Evolutionary conservation across 2,797 vertebrate species (phyloP), one percentile per base, ranked within the genome.

Genomic region (Diplodus sargus): DNA sequence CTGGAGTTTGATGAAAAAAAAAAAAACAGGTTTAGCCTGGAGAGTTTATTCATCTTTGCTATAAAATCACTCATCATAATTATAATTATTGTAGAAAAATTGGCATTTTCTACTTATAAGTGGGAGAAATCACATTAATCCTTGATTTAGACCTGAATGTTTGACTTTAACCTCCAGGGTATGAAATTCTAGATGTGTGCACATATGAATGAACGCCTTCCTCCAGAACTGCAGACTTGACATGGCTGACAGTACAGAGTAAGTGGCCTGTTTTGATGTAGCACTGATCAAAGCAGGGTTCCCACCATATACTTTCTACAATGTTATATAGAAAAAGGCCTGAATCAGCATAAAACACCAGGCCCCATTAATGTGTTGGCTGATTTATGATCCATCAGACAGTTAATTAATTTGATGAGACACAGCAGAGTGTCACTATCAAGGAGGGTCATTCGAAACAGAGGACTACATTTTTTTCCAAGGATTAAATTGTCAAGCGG

Each of bases 351-450:
- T 86, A 91, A 93, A 92, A 87, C 84, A 81, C 73, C 25, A 83
- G 61, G 74, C 70, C 76, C 85, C 82, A 88, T 89, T 91, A 92
- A 91, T 89, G 83, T 71, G 79, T 87, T 82, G 85, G 83, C 86
- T 93, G 92, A 92, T 93, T 92, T 92, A 93, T 92, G 90, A 93
- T 90, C 89, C 89, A 90, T 91, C 90, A 90, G 89, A 89, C 85
- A 91, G 88, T 93, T 93, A 90, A 93, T 93, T 93, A 91, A 93
- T 93, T 89, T 92, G 91, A 93, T 93, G 90, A 93, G 92, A 90
- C 83, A 90, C 89, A 93, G 90, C 92, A 92, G 89, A 93, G 90
- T 90, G 91, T 92, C 90, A 91, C 90, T 85, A 92, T 91, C 90
- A 94, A 91, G 84, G 89, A 91, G 91, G 89, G 91, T 92, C 89